phyloP scores from a whole-genome alignment of 2,113 vertebrate genomes.

The Hippocampus zosterae region DNA sequence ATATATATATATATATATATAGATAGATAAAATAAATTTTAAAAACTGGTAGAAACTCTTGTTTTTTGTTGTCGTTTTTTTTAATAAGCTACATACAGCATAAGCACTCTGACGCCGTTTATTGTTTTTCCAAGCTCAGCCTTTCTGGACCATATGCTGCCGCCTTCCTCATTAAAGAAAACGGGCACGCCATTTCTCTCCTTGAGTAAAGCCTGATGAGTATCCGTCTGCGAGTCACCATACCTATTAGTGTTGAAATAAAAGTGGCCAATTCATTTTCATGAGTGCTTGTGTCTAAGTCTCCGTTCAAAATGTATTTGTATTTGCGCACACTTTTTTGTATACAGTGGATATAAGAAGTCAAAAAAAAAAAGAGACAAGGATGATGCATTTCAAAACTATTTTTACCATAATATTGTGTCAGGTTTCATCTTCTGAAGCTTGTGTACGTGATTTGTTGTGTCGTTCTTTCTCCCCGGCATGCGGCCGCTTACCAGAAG shows the following conservation, averaged over 20 bases:
- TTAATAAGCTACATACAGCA: neutral
- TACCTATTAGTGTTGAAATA: slow-evolving; percentile 2
- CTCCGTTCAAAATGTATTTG: neutral
- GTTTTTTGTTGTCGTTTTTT: slow-evolving; percentile 10
- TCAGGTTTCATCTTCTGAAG: too few species aligned
- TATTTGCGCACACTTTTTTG: neutral
- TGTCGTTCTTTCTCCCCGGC: too few species aligned
- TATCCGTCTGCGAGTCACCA: slow-evolving; percentile 12
- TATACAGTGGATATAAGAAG: neutral
- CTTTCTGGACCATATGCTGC: slow-evolving; percentile 8
- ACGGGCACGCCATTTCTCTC: slow-evolving; percentile 4
- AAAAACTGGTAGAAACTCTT: slow-evolving; percentile 10
- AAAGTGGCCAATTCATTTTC: slow-evolving; percentile 1
- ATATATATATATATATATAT: too few species aligned
- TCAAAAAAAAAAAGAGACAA: neutral
- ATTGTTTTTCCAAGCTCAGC: slow-evolving; percentile 8
- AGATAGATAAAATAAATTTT: too few species aligned
- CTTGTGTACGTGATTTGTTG: too few species aligned
- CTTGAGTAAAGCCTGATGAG: slow-evolving; percentile 9
- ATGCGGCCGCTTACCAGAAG: neutral
- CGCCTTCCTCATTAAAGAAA: slow-evolving; percentile 1
- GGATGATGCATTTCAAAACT: neutral
- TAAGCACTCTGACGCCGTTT: neutral
- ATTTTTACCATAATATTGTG: too few species aligned
- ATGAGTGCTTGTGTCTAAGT: neutral